Conservation (phyloP, 2,113 vertebrate genomes). For the Tyrannus savana region DNA sequence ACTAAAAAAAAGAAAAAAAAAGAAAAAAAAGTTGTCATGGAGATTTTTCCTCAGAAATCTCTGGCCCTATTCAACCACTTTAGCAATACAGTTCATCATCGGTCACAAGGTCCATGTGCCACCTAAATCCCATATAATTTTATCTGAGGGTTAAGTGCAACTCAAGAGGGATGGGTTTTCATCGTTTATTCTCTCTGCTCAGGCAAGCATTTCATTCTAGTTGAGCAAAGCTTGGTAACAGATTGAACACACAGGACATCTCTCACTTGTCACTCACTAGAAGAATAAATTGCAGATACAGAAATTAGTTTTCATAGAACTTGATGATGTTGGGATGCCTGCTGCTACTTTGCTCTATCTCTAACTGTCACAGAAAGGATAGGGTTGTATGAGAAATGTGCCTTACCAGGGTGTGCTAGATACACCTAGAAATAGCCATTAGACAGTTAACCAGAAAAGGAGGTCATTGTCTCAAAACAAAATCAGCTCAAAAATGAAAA, state of each 20-base stretch:
- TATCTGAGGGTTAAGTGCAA: background rate
- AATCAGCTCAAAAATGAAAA: background rate
- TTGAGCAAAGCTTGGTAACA: background rate
- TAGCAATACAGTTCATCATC: background rate
- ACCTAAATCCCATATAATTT: background rate
- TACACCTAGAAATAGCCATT: background rate
- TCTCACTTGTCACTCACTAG: background rate
- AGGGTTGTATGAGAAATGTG: background rate
- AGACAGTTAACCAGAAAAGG: background rate
- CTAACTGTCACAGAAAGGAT: background rate
- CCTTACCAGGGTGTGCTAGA: background rate
- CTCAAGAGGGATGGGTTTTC: background rate
- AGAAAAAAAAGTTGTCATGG: background rate
- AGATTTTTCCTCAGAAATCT: background rate
- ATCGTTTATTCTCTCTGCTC: background rate
- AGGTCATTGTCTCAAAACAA: constrained; percentile 23
- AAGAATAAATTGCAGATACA: background rate
- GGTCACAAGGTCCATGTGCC: background rate
- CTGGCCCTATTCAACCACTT: background rate
- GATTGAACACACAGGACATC: background rate
- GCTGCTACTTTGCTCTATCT: background rate
- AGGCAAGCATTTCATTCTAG: background rate
- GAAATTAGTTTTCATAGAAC: background rate
- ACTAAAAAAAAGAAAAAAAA: background rate
- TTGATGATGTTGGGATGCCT: background rate